A percentile compares a stretch with the other conserved stretches of the same genome.
These are phyloP conservation scores for Romanogobio albipinnatus DNA, from an alignment of 2,113 vertebrate genomes.

Conservation along the genomic window DNA sequence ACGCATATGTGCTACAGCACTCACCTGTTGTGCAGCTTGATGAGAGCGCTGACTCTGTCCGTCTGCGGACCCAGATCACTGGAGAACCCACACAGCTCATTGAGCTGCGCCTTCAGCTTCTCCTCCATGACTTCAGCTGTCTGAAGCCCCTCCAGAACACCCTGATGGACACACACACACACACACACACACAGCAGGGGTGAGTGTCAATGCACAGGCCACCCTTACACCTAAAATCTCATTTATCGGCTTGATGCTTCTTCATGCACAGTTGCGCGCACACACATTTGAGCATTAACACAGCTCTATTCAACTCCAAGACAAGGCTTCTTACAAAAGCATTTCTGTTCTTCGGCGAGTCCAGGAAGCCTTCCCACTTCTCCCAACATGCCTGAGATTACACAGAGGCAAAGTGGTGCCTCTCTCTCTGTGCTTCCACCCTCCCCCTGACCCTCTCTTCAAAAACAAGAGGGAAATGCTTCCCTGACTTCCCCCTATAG, in stretches of 20 bases:
- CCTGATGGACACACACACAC: slow-evolving; percentile 70
- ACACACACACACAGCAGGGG: slow-evolving; percentile 68
- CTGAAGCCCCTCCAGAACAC: slow-evolving; percentile 82
- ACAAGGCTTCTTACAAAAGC: slow-evolving; percentile 70
- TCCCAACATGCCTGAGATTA: slow-evolving; percentile 69
- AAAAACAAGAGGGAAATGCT: slow-evolving; percentile 63
- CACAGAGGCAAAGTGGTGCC: slow-evolving; percentile 68
- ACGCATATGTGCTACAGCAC: slow-evolving; percentile 9
- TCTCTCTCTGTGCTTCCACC: slow-evolving; percentile 65
- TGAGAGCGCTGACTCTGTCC: slow-evolving; percentile 87
- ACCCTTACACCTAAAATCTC: slow-evolving; percentile 23
- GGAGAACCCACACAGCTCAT: slow-evolving; percentile 93
- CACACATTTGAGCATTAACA: slow-evolving; percentile 42
- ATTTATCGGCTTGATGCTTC: slow-evolving; percentile 30
- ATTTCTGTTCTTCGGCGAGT: slow-evolving; percentile 74
- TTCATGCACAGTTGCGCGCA: slow-evolving; percentile 29
- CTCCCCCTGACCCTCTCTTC: slow-evolving; percentile 37
- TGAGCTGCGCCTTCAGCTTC: slow-evolving; percentile 89
- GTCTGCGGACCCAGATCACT: slow-evolving; percentile 87
- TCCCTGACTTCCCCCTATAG: slow-evolving; percentile 57
- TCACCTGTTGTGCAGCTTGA: slow-evolving; percentile 97
- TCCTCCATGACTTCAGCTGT: slow-evolving; percentile 89
- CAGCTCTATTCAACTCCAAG: slow-evolving; percentile 44
- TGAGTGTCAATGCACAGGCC: slow-evolving; percentile 37
- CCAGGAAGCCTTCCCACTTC: slow-evolving; percentile 69